Base-by-base conservation (phyloP, 2,113 vertebrate genomes). In the Vireo altiloquus region DNA sequence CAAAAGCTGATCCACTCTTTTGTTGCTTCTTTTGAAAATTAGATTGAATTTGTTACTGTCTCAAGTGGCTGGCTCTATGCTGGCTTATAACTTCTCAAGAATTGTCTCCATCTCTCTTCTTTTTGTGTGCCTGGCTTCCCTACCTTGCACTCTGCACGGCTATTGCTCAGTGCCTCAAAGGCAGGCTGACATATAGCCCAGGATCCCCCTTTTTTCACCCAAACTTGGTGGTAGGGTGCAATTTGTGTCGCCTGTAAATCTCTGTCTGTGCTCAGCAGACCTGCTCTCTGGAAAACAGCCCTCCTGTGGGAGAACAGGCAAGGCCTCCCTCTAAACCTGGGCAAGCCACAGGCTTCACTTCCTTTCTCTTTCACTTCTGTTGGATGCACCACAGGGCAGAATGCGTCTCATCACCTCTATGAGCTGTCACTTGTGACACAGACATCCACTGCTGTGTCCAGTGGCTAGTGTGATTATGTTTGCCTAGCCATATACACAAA, bases 21-120 rank as follows among this genome's bases (percentile, higher is more conserved):
- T 92, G 79, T 89, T 93, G 68, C 72, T 93, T 78, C 85, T 89
- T 95, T 95, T 81, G 69, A 95, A 96, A 97, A 95, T 95, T 92
- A 93, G 68, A 57, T 94, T 86, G 79, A 92, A 93, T 96, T 97
- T 95, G 82, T 94, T 94, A 92, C 88, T 83, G 90, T 94, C 82
- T 94, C 93, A 94, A 95, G 93, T 40, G 83, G 57, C 75, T 93
- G 68, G 52, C 35, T 87, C 92, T 78, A 35, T 87, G 64, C 23
- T 68, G 53, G 44, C 7, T 57, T 72, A 23, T 68, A 92, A 75
- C 82, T 90, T 93, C 57, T 87, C 76, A 90, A 57, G 56, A 81
- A 92, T 47, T 92, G 44, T 77, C 56, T 93, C 71, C 44, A 68
- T 74, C 37, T 86, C 54, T 92, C 47, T 93, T 84, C 13, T 56